A percentile compares a stretch with the other conserved stretches of the same genome.
phyloP scores from a whole-genome alignment of 2,113 vertebrate genomes.

The Peucedramus taeniatus region DNA sequence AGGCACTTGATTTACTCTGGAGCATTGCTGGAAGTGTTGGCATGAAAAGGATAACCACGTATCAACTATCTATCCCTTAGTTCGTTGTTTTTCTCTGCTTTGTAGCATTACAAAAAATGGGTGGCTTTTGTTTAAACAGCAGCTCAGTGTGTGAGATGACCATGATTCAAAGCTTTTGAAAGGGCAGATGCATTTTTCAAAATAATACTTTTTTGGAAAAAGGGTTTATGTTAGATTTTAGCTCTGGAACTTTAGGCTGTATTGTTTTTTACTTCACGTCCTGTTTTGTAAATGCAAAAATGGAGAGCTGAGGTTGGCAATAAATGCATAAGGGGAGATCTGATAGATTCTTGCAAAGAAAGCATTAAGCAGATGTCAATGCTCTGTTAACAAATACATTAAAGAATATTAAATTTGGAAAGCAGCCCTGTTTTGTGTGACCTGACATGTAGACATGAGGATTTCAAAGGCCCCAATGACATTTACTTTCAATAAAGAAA shows the following conservation, averaged over 20 bases:
- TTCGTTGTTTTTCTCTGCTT: background rate
- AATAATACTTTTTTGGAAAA: background rate
- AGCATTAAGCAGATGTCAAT: background rate
- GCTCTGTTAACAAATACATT: constrained; percentile 25
- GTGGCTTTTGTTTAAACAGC: background rate
- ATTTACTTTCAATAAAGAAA: constrained; percentile 27
- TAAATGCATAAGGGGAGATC: background rate
- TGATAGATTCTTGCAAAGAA: background rate
- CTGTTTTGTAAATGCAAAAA: background rate
- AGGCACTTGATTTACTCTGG: background rate
- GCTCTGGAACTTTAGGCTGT: background rate
- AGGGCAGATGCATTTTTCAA: background rate
- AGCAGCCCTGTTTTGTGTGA: background rate
- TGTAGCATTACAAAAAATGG: background rate
- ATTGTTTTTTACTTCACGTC: background rate
- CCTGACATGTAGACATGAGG: background rate
- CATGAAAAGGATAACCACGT: background rate
- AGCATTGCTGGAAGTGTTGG: background rate
- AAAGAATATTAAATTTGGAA: background rate
- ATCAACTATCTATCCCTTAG: background rate
- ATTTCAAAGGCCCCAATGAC: background rate
- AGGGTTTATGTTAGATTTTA: background rate
- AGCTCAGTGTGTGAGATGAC: background rate
- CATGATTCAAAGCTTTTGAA: background rate
- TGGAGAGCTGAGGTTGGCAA: background rate